A percentile compares a stretch with the other conserved stretches of the same genome.
phyloP scores from a whole-genome alignment of 2,797 vertebrate species.

The Sebastes hopkinsi region DNA sequence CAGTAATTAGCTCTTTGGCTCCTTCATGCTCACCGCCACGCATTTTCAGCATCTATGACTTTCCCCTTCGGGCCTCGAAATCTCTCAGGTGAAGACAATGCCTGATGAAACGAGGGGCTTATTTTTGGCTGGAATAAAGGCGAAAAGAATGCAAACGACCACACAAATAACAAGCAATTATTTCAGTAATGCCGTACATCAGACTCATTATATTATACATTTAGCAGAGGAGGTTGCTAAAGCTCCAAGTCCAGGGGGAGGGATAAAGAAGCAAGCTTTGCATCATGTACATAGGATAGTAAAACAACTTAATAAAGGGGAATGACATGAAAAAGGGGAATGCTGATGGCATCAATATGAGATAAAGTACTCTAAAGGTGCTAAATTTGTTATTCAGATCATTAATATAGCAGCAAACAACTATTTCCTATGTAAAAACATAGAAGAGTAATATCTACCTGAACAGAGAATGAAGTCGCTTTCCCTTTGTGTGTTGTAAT shows the following conservation, averaged over 20 bases:
- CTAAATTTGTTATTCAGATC: not conserved
- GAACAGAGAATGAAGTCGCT: not conserved
- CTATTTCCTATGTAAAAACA: too few species aligned
- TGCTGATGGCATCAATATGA: slow-evolving; percentile 19
- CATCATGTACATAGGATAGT: slow-evolving; percentile 8
- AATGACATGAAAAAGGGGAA: slow-evolving; percentile 2
- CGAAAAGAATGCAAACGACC: not conserved
- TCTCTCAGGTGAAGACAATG: slow-evolving; percentile 39
- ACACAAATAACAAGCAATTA: slow-evolving; percentile 11
- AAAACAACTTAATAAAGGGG: slow-evolving; percentile 16
- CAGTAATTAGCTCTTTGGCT: slow-evolving; percentile 47
- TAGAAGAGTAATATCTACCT: not conserved
- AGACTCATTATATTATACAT: slow-evolving; percentile 7
- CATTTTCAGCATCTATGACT: slow-evolving; percentile 18
- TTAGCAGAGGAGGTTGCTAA: slow-evolving; percentile 6
- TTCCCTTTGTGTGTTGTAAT: not conserved
- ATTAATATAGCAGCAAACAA: too few species aligned
- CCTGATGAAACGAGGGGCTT: slow-evolving; percentile 6
- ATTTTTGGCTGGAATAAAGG: slow-evolving; percentile 18
- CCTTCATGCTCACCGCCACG: not conserved
- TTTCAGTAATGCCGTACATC: slow-evolving; percentile 24
- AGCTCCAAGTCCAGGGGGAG: not conserved
- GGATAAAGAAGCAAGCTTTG: slow-evolving; percentile 1
- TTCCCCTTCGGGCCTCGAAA: slow-evolving; percentile 20
- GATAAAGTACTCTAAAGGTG: not conserved